Evolutionary conservation across 1,140 invertebrate genomes (phyloP).

Genomic region (Goniozus legneri): DNA sequence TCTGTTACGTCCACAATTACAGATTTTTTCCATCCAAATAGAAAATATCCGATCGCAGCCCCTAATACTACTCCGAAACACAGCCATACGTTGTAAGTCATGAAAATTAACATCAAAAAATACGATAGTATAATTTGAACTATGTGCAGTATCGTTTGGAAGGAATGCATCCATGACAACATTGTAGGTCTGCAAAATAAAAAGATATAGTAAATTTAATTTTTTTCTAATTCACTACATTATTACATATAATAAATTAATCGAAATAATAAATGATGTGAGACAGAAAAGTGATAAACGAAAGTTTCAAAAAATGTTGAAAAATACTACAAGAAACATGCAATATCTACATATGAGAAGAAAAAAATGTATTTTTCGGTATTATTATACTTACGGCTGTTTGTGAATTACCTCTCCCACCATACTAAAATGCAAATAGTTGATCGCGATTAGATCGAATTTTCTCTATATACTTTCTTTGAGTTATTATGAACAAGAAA

Average conservation of each 20-base stretch:
- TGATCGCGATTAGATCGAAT: not conserved
- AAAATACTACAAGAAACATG: not conserved
- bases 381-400: constrained; percentile 63
- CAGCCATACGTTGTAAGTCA: constrained; percentile 97
- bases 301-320: not conserved
- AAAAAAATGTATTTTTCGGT: constrained; percentile 7
- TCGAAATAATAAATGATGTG: constrained; percentile 1
- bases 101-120: constrained; percentile 95
- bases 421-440: constrained; percentile 53
- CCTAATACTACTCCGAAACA: constrained; percentile 88
- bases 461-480: no score
- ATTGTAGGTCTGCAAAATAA: constrained; percentile 67
- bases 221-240: not conserved
- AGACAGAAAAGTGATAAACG: no score
- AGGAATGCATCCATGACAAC: constrained; percentile 73
- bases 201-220: not conserved
- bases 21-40: constrained; percentile 91
- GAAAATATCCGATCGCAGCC: constrained; percentile 85
- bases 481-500: no score
- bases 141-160: constrained; percentile 86
- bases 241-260: not conserved
- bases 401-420: constrained; percentile 70
- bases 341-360: not conserved
- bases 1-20: constrained; percentile 89
- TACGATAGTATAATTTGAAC: constrained; percentile 88